These are phyloP conservation scores for Microplitis manilae DNA, from an alignment of 2,888 invertebrate genomes.

Conservation along the genomic window DNA sequence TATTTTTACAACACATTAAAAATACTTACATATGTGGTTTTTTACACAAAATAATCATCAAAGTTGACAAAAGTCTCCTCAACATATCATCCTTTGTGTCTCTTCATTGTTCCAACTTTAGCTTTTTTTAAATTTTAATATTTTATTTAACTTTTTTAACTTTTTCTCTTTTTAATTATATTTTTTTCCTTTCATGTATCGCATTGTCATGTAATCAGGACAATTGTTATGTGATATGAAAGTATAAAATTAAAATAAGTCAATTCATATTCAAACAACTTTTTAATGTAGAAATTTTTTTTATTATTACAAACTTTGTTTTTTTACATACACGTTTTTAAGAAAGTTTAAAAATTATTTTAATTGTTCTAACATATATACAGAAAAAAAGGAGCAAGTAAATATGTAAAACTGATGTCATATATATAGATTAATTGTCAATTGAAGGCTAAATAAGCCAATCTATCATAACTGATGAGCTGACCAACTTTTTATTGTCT, in stretches of 20 bases:
- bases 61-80: constrained; percentile 6
- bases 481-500: too few species aligned
- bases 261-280: too few species aligned
- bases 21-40: not conserved
- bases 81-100: not conserved
- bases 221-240: not conserved
- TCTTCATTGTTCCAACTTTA: constrained; percentile 47
- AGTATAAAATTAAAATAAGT: not conserved
- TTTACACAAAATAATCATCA: constrained; percentile 2
- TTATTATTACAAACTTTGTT: too few species aligned
- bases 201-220: not conserved
- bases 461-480: too few species aligned
- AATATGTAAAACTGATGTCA: not conserved
- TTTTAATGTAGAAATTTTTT: too few species aligned
- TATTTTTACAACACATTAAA: not conserved
- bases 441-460: not conserved
- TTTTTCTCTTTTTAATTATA: constrained; percentile 12
- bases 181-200: constrained; percentile 16
- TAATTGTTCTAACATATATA: too few species aligned
- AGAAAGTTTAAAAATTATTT: too few species aligned
- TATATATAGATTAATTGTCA: not conserved
- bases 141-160: constrained; percentile 34
- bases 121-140: constrained; percentile 43
- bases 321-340: too few species aligned
- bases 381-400: too few species aligned